A percentile compares a stretch with the other conserved stretches of the same genome.
Conservation (phyloP, 2,113 vertebrate species). For the Grus americana region DNA sequence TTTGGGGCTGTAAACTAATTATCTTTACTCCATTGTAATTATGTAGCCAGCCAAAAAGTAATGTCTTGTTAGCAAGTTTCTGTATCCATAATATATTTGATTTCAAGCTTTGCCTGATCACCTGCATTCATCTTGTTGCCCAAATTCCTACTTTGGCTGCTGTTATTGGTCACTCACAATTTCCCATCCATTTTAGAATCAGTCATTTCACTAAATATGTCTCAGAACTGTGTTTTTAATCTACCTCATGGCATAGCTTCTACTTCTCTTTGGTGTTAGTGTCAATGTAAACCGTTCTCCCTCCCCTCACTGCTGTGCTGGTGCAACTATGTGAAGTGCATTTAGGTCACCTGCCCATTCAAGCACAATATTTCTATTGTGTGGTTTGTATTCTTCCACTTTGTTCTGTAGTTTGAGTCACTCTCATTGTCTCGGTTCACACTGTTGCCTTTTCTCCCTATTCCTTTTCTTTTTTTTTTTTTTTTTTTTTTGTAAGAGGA, state of each 20-base stretch:
- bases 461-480: not conserved
- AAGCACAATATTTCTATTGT: not conserved
- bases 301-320: not conserved
- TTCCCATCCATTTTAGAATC: not conserved
- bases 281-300: not conserved
- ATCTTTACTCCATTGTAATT: not conserved
- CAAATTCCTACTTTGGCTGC: not conserved
- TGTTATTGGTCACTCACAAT: not conserved
- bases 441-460: not conserved
- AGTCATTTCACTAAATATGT: not conserved
- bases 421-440: not conserved
- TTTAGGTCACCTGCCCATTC: not conserved
- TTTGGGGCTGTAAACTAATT: not conserved
- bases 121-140: not conserved
- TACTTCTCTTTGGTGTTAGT: not conserved
- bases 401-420: not conserved
- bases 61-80: not conserved
- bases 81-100: not conserved
- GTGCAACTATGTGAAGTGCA: not conserved
- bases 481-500: not conserved
- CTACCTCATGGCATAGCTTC: not conserved
- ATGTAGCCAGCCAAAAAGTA: not conserved
- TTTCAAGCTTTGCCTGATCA: not conserved
- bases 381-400: not conserved
- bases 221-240: not conserved